phyloP scores from a whole-genome alignment of 1,140 invertebrate genomes.

The Muscidifurax raptorellus region DNA sequence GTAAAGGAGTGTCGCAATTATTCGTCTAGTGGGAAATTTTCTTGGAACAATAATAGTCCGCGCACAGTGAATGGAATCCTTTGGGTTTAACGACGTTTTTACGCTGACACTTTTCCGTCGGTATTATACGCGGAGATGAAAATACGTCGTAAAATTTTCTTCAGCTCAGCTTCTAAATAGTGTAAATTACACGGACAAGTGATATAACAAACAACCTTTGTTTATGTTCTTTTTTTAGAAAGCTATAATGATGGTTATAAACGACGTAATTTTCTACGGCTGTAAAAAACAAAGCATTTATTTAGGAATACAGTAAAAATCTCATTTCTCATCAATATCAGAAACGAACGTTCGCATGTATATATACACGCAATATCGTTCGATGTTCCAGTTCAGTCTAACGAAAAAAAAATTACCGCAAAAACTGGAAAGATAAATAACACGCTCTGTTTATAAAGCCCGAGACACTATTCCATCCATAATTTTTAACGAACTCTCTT shows the following conservation, averaged over 20 bases:
- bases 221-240: not conserved
- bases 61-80: not conserved
- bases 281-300: not conserved
- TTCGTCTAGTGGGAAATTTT: not conserved
- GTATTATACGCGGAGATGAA: not conserved
- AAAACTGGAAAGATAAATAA: conserved; percentile 21
- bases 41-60: not conserved
- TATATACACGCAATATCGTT: not conserved
- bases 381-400: not conserved
- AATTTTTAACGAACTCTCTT: conserved; percentile 19
- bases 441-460: not conserved
- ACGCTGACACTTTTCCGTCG: not conserved
- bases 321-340: not conserved
- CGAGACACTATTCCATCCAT: conserved; percentile 8
- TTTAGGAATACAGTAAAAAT: not conserved
- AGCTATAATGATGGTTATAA: not conserved
- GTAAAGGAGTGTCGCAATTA: not conserved
- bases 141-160: not conserved
- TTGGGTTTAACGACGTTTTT: not conserved
- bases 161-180: not conserved
- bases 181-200: not conserved
- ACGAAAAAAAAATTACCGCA: not conserved
- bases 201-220: not conserved
- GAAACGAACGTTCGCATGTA: not conserved
- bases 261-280: not conserved